Evolutionary conservation across 37 sponge, comb jelly and placozoan species (phyloP).

Genomic region (Ianthella basta): DNA sequence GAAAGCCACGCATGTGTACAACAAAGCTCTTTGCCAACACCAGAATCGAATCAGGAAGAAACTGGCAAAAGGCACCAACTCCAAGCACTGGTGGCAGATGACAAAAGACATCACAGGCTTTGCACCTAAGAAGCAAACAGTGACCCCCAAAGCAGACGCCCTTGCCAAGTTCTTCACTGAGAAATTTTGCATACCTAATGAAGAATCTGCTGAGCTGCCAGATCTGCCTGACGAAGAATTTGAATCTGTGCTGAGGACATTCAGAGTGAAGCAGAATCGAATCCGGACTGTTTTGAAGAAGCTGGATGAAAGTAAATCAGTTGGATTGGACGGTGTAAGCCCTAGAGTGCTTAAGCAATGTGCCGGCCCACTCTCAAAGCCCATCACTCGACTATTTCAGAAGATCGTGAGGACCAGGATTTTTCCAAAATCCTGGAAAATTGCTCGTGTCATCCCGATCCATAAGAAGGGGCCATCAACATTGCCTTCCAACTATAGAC

Average conservation of each 20-base stretch:
- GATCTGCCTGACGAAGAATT: background rate
- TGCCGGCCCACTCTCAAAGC: conserved; percentile 8
- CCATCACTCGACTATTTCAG: conserved; percentile 5
- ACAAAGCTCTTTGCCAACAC: background rate
- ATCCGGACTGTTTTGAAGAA: background rate
- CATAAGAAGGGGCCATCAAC: conserved; percentile 27
- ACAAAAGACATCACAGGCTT: conserved; percentile 21
- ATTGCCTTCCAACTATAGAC: conserved; percentile 24
- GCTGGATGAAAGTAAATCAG: conserved; percentile 20
- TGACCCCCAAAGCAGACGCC: conserved; percentile 2
- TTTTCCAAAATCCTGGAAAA: conserved; percentile 28
- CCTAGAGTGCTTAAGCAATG: conserved; percentile 18
- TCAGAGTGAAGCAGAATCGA: conserved; percentile 18
- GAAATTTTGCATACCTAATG: conserved; percentile 20
- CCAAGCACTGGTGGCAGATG: conserved; percentile 27
- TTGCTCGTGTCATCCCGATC: conserved; percentile 8
- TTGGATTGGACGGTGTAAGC: conserved; percentile 25
- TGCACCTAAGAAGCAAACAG: background rate
- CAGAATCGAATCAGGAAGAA: conserved; percentile 8
- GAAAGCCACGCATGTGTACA: conserved; percentile 6
- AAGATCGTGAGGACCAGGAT: conserved; percentile 18
- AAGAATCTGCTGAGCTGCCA: conserved; percentile 20
- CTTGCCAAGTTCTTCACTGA: conserved; percentile 25
- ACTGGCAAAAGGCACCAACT: conserved; percentile 31
- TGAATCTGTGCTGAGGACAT: conserved; percentile 9